phyloP scores from a whole-genome alignment of 2,797 vertebrate genomes.

The Artibeus jamaicensis region DNA sequence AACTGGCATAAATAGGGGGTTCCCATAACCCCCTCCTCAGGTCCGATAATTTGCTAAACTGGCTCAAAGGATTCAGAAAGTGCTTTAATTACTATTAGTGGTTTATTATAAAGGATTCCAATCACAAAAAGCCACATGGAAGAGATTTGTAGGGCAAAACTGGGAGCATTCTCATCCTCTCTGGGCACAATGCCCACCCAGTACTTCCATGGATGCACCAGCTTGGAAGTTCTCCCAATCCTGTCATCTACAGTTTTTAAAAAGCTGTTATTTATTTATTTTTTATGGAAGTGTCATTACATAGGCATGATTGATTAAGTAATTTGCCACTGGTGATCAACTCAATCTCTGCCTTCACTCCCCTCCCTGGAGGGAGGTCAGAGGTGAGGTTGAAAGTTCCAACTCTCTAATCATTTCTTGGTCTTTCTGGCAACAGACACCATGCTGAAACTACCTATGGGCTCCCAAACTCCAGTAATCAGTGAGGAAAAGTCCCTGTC shows the following conservation, averaged over 20 bases:
- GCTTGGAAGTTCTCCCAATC: background rate
- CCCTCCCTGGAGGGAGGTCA: background rate
- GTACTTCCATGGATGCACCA: background rate
- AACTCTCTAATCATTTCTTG: background rate
- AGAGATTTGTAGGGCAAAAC: background rate
- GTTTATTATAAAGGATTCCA: background rate
- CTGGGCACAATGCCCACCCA: background rate
- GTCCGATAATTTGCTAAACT: background rate
- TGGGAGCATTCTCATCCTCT: too few relatives aligned
- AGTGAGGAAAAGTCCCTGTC: background rate
- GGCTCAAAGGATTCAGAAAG: background rate
- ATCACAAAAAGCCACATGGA: too few relatives aligned
- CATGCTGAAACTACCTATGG: background rate
- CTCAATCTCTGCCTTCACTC: background rate
- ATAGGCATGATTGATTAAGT: background rate
- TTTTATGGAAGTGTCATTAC: background rate
- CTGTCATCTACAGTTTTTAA: background rate
- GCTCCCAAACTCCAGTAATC: background rate
- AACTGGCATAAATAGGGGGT: background rate
- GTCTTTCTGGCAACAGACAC: background rate
- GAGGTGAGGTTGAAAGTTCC: background rate
- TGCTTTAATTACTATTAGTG: background rate
- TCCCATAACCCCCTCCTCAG: background rate
- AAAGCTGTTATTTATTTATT: background rate
- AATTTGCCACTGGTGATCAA: too few relatives aligned